Evolutionary conservation across 1,140 invertebrate genomes (phyloP).

Genomic region (Colletes gigas): DNA sequence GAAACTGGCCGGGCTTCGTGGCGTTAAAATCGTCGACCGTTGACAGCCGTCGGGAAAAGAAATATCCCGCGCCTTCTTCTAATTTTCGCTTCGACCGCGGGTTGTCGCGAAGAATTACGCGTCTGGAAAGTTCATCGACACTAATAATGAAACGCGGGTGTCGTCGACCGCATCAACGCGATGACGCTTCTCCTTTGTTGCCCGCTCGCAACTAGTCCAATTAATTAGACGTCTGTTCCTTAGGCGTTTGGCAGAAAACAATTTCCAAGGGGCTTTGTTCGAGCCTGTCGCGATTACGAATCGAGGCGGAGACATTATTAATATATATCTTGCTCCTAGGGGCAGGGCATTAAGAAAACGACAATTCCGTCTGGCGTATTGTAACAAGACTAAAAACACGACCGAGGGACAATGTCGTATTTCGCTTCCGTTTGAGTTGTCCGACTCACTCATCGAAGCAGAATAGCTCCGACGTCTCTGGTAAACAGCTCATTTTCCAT

Average conservation of each 20-base stretch:
- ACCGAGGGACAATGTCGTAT: background rate
- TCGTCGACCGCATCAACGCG: constrained; percentile 40
- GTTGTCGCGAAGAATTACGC: constrained; percentile 21
- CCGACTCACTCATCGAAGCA: too few relatives aligned
- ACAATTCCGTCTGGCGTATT: constrained; percentile 31
- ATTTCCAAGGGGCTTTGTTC: constrained; percentile 7
- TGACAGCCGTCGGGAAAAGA: too few relatives aligned
- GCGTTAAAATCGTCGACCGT: too few relatives aligned
- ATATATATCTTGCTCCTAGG: constrained; percentile 20
- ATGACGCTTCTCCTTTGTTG: constrained; percentile 30
- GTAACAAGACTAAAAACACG: background rate
- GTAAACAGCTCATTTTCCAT: constrained; percentile 24
- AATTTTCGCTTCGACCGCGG: background rate
- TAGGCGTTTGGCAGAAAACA: constrained; percentile 36
- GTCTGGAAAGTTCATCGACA: constrained; percentile 61
- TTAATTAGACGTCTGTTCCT: constrained; percentile 44
- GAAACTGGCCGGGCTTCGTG: background rate
- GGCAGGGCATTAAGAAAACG: background rate
- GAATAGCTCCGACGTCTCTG: background rate
- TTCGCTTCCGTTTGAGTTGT: background rate
- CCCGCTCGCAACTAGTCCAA: constrained; percentile 18
- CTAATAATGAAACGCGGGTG: constrained; percentile 36
- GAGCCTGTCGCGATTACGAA: constrained; percentile 9
- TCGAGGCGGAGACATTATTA: constrained; percentile 30
- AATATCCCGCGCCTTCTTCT: background rate